Evolutionary conservation across 1,140 invertebrate species (phyloP).

Genomic region (Metaphire vulgaris): DNA sequence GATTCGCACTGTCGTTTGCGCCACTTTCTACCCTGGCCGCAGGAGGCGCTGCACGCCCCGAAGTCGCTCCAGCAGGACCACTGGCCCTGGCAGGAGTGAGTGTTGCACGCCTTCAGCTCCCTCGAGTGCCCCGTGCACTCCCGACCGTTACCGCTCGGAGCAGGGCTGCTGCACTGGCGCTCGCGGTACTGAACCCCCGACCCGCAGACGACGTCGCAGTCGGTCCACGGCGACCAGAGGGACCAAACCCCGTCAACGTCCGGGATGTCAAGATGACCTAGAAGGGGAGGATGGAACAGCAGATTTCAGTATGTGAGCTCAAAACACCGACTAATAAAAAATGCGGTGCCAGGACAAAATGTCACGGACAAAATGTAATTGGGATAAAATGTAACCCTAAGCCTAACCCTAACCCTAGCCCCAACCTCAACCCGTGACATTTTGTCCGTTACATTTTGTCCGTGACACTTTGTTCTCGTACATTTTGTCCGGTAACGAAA

Average conservation of each 20-base stretch:
- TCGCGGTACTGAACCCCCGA: constrained; percentile 59
- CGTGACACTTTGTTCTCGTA: too few relatives aligned
- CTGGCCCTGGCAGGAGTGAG: background rate
- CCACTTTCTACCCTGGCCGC: background rate
- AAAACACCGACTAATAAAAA: too few relatives aligned
- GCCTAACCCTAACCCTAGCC: too few relatives aligned
- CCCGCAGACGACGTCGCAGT: constrained; percentile 62
- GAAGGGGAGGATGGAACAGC: too few relatives aligned
- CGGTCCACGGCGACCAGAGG: constrained; percentile 60
- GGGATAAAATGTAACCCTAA: too few relatives aligned
- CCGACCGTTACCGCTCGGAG: constrained; percentile 36
- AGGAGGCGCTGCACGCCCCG: constrained; percentile 1
- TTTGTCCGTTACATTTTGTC: too few relatives aligned
- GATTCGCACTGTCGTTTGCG: background rate
- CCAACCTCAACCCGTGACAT: too few relatives aligned
- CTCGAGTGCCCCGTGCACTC: constrained; percentile 32
- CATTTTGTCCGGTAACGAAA: too few relatives aligned
- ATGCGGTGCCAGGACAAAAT: too few relatives aligned
- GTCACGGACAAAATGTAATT: too few relatives aligned
- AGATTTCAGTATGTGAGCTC: too few relatives aligned
- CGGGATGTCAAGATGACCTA: constrained; percentile 36
- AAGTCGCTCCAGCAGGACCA: constrained; percentile 8
- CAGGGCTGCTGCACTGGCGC: constrained; percentile 58
- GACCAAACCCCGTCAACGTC: constrained; percentile 60
- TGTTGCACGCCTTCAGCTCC: background rate